Conservation (phyloP, 2,888 invertebrate genomes). For the Agelastica alni region DNA sequence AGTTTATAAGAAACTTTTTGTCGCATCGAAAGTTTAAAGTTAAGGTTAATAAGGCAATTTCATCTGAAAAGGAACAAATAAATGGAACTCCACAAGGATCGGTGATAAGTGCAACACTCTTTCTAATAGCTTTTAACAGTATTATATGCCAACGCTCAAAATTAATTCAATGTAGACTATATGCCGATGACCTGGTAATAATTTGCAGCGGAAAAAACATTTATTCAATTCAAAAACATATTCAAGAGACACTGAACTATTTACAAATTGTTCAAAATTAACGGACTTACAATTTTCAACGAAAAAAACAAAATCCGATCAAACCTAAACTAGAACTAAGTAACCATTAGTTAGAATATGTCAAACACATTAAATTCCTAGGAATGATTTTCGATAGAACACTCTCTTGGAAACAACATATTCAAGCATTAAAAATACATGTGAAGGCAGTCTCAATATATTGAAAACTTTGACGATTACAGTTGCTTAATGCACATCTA, state of each 20-base stretch:
- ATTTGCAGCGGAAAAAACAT: neutral
- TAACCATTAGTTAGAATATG: neutral
- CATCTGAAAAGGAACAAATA: constrained; percentile 1
- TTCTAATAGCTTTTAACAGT: neutral
- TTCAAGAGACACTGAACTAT: neutral
- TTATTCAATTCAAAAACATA: neutral
- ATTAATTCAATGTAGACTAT: neutral
- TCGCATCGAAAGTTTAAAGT: no score
- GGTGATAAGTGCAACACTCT: neutral
- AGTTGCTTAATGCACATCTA: no score
- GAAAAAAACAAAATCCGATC: neutral
- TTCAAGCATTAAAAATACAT: no score
- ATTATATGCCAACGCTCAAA: neutral
- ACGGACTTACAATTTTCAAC: neutral
- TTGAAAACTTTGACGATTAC: no score
- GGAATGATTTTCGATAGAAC: neutral
- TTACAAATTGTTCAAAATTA: neutral
- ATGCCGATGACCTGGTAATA: constrained; percentile 6
- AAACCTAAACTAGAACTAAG: neutral
- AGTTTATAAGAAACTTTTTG: no score
- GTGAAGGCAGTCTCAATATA: no score
- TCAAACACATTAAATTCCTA: neutral
- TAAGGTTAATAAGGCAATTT: neutral
- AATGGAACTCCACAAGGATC: neutral
- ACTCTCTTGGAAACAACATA: no score